phyloP scores from a whole-genome alignment of 1,140 invertebrate species.

The Agrilus planipennis region DNA sequence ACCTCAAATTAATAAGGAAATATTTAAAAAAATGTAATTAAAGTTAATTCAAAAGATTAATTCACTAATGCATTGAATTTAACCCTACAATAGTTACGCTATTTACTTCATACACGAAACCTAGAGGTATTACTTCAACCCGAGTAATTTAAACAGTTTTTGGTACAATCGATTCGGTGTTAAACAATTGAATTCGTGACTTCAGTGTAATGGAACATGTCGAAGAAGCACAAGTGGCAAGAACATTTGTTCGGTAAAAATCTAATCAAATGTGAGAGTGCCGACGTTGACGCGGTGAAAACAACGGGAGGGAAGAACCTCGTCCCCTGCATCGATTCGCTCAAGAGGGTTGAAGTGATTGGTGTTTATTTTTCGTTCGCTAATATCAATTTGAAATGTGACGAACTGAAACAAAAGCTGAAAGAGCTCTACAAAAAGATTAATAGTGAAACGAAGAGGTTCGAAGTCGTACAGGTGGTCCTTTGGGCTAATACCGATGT shows the following conservation, averaged over 20 bases:
- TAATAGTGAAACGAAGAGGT: conserved; percentile 30
- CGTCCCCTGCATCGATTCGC: conserved; percentile 35
- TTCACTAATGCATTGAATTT: too few species aligned
- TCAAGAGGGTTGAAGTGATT: conserved; percentile 33
- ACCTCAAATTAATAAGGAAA: too few species aligned
- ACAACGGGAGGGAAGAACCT: conserved; percentile 34
- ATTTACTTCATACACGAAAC: too few species aligned
- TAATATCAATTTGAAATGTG: conserved; percentile 42
- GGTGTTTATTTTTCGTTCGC: conserved; percentile 45
- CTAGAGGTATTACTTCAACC: too few species aligned
- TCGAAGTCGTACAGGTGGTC: conserved; percentile 51
- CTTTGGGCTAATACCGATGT: conserved; percentile 58
- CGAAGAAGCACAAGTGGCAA: conserved; percentile 19
- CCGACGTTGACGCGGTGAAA: too few species aligned
- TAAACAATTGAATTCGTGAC: too few species aligned
- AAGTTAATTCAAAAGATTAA: too few species aligned
- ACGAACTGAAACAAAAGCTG: conserved; percentile 50
- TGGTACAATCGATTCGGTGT: too few species aligned
- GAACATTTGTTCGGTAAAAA: conserved; percentile 38
- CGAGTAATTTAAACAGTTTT: too few species aligned
- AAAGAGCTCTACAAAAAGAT: conserved; percentile 44
- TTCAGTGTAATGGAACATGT: too few species aligned
- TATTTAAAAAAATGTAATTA: too few species aligned
- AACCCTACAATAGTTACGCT: too few species aligned
- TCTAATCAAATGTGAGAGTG: conserved; percentile 38